A percentile compares a stretch with the other conserved stretches of the same genome.
These are phyloP conservation scores for Apogon hyalosoma DNA, from an alignment of 2,797 vertebrate species.

Conservation along the genomic window DNA sequence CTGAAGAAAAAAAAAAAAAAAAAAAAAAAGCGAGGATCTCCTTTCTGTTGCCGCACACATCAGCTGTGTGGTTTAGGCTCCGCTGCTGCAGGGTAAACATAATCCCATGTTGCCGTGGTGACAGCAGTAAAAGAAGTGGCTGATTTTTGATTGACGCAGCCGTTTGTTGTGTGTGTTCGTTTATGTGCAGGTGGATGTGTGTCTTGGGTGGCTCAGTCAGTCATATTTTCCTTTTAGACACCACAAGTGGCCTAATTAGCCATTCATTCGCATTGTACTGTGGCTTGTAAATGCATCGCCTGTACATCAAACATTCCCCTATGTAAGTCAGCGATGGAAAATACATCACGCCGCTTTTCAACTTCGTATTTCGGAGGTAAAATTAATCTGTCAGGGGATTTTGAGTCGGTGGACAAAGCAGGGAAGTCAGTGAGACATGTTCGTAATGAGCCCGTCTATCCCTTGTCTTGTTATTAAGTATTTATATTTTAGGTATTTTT, in stretches of 20 bases:
- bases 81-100: slow-evolving; percentile 16
- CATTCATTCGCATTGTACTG: slow-evolving; percentile 52
- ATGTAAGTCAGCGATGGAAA: slow-evolving; percentile 11
- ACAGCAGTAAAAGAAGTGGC: slow-evolving; percentile 34
- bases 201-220: slow-evolving; percentile 30
- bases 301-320: slow-evolving; percentile 18
- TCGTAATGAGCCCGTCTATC: slow-evolving; percentile 49
- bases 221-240: slow-evolving; percentile 50
- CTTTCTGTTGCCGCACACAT: slow-evolving; percentile 6
- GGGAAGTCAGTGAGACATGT: slow-evolving; percentile 17
- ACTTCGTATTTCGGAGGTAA: not conserved
- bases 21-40: slow-evolving; percentile 3
- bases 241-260: slow-evolving; percentile 56
- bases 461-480: slow-evolving; percentile 58
- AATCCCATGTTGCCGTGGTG: slow-evolving; percentile 53
- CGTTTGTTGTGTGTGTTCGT: slow-evolving; percentile 29
- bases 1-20: not conserved
- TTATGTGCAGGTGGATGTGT: slow-evolving; percentile 17
- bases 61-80: slow-evolving; percentile 1
- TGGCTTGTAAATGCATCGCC: slow-evolving; percentile 27
- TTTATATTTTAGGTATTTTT: slow-evolving; percentile 73
- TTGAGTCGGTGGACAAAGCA: slow-evolving; percentile 18
- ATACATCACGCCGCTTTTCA: slow-evolving; percentile 1
- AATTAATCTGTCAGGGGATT: slow-evolving; percentile 24
- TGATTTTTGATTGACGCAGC: slow-evolving; percentile 52